Percentiles rank a stretch among this genome's conserved stretches.
phyloP scores from a whole-genome alignment of 2,888 invertebrate genomes.

The Apantesis nais region DNA sequence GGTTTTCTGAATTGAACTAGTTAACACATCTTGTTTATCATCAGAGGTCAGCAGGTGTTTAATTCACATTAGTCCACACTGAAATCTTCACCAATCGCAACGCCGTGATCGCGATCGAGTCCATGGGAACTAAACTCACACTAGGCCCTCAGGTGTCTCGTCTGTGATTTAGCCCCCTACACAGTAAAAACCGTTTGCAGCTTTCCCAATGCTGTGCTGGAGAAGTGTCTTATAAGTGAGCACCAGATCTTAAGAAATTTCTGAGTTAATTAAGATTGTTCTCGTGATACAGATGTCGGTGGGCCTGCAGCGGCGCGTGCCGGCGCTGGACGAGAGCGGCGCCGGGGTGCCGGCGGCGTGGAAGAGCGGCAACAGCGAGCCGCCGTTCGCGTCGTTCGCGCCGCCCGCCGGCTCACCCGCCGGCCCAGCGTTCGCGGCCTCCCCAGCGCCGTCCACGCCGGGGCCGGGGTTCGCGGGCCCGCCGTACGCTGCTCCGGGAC shows the following conservation, averaged over 20 bases:
- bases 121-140: no score
- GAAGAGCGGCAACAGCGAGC: slow-evolving; percentile 87
- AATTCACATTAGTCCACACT: no score
- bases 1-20: no score
- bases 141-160: no score
- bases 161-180: no score
- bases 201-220: not conserved
- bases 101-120: no score
- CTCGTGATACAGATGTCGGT: slow-evolving; percentile 79
- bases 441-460: slow-evolving; percentile 89
- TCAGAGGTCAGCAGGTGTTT: not conserved
- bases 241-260: not conserved
- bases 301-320: slow-evolving; percentile 94
- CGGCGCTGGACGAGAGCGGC: slow-evolving; percentile 80
- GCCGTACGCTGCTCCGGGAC: slow-evolving; percentile 88
- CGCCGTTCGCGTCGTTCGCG: slow-evolving; percentile 91
- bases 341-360: slow-evolving; percentile 87
- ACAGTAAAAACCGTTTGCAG: not conserved
- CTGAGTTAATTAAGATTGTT: not conserved
- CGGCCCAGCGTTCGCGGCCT: slow-evolving; percentile 89
- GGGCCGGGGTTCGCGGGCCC: slow-evolving; percentile 89
- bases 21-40: no score
- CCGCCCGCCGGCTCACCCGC: slow-evolving; percentile 91
- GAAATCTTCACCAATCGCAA: no score
- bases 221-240: not conserved